Percentiles rank a stretch among this genome's conserved stretches.
These are phyloP conservation scores for Brachypodius melanocephalos DNA, from an alignment of 2,113 vertebrate genomes.

Conservation along the genomic window DNA sequence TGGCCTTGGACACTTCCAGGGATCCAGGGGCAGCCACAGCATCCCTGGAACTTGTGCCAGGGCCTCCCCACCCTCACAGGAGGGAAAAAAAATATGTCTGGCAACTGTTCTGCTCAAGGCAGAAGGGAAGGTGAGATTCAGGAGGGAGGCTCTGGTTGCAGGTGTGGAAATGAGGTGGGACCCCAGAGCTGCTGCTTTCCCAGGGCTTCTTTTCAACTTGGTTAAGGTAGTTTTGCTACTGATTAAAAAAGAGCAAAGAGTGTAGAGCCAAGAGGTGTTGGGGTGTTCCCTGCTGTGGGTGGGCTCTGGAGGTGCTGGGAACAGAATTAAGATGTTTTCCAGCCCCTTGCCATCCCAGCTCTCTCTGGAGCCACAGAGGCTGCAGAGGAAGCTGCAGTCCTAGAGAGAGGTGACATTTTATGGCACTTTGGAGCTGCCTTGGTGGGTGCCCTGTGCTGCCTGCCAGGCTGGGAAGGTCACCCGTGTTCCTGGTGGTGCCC, in stretches of 20 bases:
- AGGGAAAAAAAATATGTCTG: not conserved
- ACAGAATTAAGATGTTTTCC: accelerated
- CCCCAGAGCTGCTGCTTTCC: not conserved
- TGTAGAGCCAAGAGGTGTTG: accelerated
- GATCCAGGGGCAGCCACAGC: not conserved
- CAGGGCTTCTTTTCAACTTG: accelerated
- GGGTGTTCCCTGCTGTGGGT: accelerated
- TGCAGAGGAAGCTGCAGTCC: not conserved
- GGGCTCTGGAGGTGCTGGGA: not conserved
- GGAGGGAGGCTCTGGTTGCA: not conserved
- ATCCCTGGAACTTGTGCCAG: not conserved
- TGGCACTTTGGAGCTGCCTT: not conserved
- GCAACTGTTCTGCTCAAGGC: not conserved
- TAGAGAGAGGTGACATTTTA: not conserved
- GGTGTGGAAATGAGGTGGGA: not conserved
- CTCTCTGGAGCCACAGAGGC: not conserved
- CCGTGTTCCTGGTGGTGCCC: accelerated
- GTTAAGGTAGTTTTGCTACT: not conserved
- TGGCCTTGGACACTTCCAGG: not conserved
- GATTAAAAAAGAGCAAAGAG: not conserved
- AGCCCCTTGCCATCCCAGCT: accelerated
- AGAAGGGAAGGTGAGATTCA: not conserved
- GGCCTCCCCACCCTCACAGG: accelerated
- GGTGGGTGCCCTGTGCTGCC: not conserved
- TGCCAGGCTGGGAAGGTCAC: not conserved